Percentiles rank a stretch among this genome's conserved stretches.
Conservation (phyloP, 2,113 vertebrate genomes). For the Myrmecobius fasciatus region DNA sequence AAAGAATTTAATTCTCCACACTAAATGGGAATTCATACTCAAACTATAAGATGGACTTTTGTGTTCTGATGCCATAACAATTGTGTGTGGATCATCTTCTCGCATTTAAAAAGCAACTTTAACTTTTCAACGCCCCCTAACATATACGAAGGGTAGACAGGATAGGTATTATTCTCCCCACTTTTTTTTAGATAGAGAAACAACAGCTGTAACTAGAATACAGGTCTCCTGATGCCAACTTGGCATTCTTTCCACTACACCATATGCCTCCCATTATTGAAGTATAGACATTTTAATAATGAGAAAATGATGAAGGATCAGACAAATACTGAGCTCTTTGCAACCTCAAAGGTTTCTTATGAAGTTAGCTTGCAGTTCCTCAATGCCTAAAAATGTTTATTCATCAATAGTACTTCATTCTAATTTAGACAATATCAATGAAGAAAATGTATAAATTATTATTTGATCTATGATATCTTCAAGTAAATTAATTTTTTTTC, state of each 20-base stretch:
- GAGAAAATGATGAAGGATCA: background rate
- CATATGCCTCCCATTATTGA: background rate
- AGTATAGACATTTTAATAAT: background rate
- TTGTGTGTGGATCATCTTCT: conserved; percentile 5
- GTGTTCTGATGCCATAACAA: background rate
- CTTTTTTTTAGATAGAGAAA: background rate
- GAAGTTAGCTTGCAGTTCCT: background rate
- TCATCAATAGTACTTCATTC: background rate
- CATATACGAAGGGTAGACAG: background rate
- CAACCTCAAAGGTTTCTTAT: background rate
- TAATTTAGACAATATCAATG: background rate
- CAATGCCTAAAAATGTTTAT: background rate
- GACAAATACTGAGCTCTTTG: background rate
- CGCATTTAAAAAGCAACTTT: background rate
- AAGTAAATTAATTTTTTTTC: background rate
- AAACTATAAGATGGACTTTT: background rate
- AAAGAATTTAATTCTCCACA: conserved; percentile 26
- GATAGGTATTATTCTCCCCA: background rate
- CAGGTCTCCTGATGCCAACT: background rate
- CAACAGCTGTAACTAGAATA: background rate
- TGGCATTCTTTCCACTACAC: background rate
- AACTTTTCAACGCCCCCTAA: background rate
- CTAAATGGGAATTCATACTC: background rate
- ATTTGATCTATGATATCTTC: background rate
- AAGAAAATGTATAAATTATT: background rate